Evolutionary conservation across 2,888 invertebrate species (phyloP), one percentile per base, ranked within the genome.

Genomic region (Tenthredo livida): DNA sequence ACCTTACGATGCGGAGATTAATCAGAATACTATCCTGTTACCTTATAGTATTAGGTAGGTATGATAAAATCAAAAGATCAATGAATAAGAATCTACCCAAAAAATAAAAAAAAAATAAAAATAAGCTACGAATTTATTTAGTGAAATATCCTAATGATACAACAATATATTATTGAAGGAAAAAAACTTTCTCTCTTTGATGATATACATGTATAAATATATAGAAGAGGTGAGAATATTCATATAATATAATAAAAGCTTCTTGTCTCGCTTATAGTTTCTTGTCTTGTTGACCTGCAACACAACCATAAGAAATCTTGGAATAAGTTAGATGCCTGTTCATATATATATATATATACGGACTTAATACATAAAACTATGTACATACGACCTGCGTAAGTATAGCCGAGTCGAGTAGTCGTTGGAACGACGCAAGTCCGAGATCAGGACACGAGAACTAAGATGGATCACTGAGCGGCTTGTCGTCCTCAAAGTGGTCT

Each of bases 401-500:
- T 73, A 25, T 73, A 43, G 72, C 40, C 72, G 43, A 6, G n/a
- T 29, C 43, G 73, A 43, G 7, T 29, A 50, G n/a, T 10, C 29
- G 29, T 2, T 15, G 54, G 77, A 29, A 54, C 77, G 77, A 77
- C 77, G 77, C 61, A 43, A 80, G 80, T 80, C 65, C 65, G 12
- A 21, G 61, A 80, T 47, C 83, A 70, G 83, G 83, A 67, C 80
- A 80, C 58, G 37, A 29, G 90, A 91, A 90, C 87, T 89, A 91
- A 91, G 92, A 91, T 91, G 90, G 91, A 91, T 91, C 90, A 91
- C 91, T 89, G 84, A 21, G 89, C 89, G 88, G 89, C 87, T 85
- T 80, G 87, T 77, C 88, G 88, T 89, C 89, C 88, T 90, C 90
- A 89, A 90, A 90, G 90, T 88, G 87, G 86, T 87, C 40, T 25